Evolutionary conservation across 2,797 vertebrate genomes (phyloP), one percentile per base, ranked within the genome.

Genomic region (Eupleurogrammus muticus): DNA sequence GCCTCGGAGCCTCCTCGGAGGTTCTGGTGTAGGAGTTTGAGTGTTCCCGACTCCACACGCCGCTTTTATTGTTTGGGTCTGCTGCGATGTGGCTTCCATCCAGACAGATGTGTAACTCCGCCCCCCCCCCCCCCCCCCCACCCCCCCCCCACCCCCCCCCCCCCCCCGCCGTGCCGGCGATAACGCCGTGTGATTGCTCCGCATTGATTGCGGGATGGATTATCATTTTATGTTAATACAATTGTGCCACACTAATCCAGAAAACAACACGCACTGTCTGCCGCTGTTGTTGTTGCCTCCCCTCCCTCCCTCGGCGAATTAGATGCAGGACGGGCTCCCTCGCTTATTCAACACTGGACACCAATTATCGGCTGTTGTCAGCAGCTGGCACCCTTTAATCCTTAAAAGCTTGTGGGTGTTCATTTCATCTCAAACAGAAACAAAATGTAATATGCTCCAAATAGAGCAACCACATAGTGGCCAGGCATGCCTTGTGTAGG

Each of bases 371-470:
- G 35, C 20, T 67, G 50, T 47, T 79, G 49, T 70, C 65, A 72
- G 71, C 75, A 83, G 75, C 80, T 82, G 63, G 44, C 68, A 64
- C 69, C 73, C 69, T 80, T 67, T 79, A 60, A 82, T 78, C 75
- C 63, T 63, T 66, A 51, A 81, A 82, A 78, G 60, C 73, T 42
- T 74, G 58, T 66, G 63, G 66, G 64, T 73, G 60, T 72, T 78
- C 54, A 68, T 74, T 72, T 77, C 53, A 63, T 36, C 52, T 70
- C 63, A n/a, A 66, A 62, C 48, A 51, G 54, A 70, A 85, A 81
- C 1, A 47, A 58, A 61, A 74, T 49, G 13, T 21, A 65, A 70
- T 32, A 46, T 69, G 69, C 74, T 72, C 42, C 61, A 57, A 62
- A 47, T 73, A 50, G 38, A 55, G n/a, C 13, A 47, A 69, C 64